Conservation (phyloP, 2,113 vertebrate genomes). For the Xiphophorus couchianus region DNA sequence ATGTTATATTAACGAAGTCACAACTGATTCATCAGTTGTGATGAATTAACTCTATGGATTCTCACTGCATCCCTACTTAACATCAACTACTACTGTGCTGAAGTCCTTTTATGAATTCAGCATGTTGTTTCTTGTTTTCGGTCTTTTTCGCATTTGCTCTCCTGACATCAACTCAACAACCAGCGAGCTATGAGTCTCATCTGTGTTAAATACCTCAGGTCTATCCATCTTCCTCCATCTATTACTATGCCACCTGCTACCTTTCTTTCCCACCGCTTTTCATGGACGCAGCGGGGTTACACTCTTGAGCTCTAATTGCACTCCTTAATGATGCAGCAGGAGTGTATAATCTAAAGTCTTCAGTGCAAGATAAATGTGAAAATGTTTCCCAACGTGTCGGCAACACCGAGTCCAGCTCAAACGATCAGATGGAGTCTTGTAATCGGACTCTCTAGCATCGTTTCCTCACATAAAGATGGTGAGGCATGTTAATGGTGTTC, state of each 20-base stretch:
- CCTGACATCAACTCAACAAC: constrained; percentile 1
- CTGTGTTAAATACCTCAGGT: constrained; percentile 37
- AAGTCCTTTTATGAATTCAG: constrained; percentile 37
- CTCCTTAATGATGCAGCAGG: constrained; percentile 38
- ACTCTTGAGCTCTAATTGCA: constrained; percentile 40
- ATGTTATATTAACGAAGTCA: neutral
- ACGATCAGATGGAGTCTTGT: neutral
- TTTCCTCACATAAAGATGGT: neutral
- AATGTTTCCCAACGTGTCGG: constrained; percentile 23
- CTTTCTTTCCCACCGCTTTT: constrained; percentile 19
- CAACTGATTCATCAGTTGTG: constrained; percentile 23
- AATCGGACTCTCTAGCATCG: neutral
- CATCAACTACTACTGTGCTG: constrained; percentile 28
- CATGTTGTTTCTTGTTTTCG: constrained; percentile 6
- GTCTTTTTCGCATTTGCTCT: constrained; percentile 18
- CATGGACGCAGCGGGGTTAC: constrained; percentile 10
- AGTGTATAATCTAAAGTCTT: constrained; percentile 30
- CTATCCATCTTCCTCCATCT: constrained; percentile 23
- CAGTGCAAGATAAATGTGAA: constrained; percentile 25
- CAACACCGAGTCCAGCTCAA: neutral
- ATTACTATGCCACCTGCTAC: constrained; percentile 29
- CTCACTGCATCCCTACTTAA: neutral
- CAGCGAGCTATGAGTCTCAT: constrained; percentile 12
- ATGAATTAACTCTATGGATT: constrained; percentile 55
- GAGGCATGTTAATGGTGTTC: constrained; percentile 24